Evolutionary conservation across 2,888 invertebrate genomes (phyloP), one percentile per base, ranked within the genome.

Genomic region (Nysson spinosus): DNA sequence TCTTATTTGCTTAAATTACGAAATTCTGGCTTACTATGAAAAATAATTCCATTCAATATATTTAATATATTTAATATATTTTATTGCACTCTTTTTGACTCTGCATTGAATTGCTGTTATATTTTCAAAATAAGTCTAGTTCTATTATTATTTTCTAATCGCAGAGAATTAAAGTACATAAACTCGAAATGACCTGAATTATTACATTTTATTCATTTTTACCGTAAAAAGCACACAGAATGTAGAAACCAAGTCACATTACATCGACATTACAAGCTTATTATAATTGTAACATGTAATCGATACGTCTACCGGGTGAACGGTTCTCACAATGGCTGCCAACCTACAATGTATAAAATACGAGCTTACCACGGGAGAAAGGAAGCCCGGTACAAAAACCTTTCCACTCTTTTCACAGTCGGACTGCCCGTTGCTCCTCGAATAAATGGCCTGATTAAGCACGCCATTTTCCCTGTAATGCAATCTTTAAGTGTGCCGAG

Each of bases 371-470:
- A 22, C 7, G 47, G 37, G 19, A 58, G 34, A 14, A 22, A 44
- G 49, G 56, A 47, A 34, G 30, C 30, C 19, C 20, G 30, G 39
- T 24, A 35, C 26, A 71, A 69, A 69, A 73, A 71, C 60, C 61
- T 50, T 32, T 24, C 50, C 47, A 57, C 64, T 55, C 66, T 70
- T 72, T 72, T 73, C 67, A 61, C 30, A 11, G 16, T 32, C 42
- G 52, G 43, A 34, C 49, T 58, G 62, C 39, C 49, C 67, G 70
- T 61, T 64, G 58, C 67, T 52, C 64, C 61, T 68, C 75, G 81
- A 82, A 83, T 81, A 83, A 83, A 81, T 78, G 78, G 81, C 71
- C 78, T 82, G 82, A 83, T 83, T 83, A 81, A 83, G 76, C 67
- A 72, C 76, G 79, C 82, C 79, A 81, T 80, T 83, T 83, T 80